Percentiles rank a stretch among this genome's conserved stretches.
phyloP scores from a whole-genome alignment of 92 coral and sea anemone genomes.

The Siderastrea radians region DNA sequence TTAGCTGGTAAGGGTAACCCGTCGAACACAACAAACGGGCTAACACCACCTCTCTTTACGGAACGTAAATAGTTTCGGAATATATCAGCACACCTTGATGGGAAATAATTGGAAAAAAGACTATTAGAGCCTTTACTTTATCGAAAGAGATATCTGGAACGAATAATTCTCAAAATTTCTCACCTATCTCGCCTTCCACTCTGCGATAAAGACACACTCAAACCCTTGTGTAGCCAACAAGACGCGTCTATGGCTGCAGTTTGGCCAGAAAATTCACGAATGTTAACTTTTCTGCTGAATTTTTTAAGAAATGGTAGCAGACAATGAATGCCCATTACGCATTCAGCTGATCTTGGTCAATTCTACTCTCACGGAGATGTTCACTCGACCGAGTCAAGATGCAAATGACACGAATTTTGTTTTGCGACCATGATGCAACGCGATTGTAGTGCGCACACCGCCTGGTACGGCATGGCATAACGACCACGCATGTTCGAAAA shows the following conservation, averaged over 20 bases:
- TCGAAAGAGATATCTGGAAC: too few relatives aligned
- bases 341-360: background rate
- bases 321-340: conserved; percentile 58
- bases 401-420: conserved; percentile 29
- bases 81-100: conserved; percentile 19
- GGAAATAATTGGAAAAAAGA: background rate
- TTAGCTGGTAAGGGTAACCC: conserved; percentile 20
- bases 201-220: conserved; percentile 37
- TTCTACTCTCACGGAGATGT: background rate
- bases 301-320: conserved; percentile 53
- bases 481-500: too few relatives aligned
- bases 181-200: conserved; percentile 50
- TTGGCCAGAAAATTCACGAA: conserved; percentile 41
- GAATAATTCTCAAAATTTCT: background rate
- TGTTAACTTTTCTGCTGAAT: conserved; percentile 11
- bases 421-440: conserved; percentile 32
- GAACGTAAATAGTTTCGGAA: conserved; percentile 9
- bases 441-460: conserved; percentile 57
- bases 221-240: conserved; percentile 72
- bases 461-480: too few relatives aligned
- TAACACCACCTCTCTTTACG: conserved; percentile 17
- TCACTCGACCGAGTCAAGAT: conserved; percentile 41
- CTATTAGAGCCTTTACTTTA: too few relatives aligned
- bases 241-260: conserved; percentile 63
- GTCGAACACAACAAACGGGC: conserved; percentile 17